Evolutionary conservation across 2,888 invertebrate genomes (phyloP).

Genomic region (Eupithecia centaureata): DNA sequence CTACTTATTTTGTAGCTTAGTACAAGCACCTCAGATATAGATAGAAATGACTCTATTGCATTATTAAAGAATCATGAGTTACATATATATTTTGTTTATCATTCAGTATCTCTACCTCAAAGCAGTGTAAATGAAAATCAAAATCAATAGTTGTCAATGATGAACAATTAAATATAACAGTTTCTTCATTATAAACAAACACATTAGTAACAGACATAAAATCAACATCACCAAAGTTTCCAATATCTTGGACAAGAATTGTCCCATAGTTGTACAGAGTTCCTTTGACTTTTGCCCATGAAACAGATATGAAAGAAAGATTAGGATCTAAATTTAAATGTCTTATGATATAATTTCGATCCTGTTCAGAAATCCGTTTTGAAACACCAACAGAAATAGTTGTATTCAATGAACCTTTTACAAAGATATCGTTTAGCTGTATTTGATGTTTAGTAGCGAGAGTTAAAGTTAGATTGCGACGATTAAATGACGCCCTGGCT

Average conservation of each 20-base stretch:
- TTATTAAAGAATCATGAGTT: too few relatives aligned
- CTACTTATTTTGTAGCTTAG: too few relatives aligned
- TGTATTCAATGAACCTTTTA: background rate
- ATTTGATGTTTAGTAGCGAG: background rate
- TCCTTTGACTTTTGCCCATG: background rate
- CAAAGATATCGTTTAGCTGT: background rate
- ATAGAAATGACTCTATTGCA: too few relatives aligned
- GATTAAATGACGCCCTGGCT: background rate
- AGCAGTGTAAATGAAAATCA: too few relatives aligned
- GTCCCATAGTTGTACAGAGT: background rate
- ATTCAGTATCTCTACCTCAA: too few relatives aligned
- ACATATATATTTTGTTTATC: too few relatives aligned
- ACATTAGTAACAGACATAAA: too few relatives aligned
- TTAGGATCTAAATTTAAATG: background rate
- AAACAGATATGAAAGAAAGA: background rate
- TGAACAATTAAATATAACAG: too few relatives aligned
- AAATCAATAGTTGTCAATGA: too few relatives aligned
- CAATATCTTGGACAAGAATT: background rate
- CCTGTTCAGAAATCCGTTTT: background rate
- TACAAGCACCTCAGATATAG: too few relatives aligned
- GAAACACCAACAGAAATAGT: background rate
- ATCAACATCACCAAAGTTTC: too few relatives aligned
- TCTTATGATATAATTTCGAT: background rate
- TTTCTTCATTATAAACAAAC: too few relatives aligned
- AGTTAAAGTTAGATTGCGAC: background rate